These are phyloP conservation scores for Octodonta nipae DNA, from an alignment of 2,888 invertebrate genomes.

Conservation along the genomic window DNA sequence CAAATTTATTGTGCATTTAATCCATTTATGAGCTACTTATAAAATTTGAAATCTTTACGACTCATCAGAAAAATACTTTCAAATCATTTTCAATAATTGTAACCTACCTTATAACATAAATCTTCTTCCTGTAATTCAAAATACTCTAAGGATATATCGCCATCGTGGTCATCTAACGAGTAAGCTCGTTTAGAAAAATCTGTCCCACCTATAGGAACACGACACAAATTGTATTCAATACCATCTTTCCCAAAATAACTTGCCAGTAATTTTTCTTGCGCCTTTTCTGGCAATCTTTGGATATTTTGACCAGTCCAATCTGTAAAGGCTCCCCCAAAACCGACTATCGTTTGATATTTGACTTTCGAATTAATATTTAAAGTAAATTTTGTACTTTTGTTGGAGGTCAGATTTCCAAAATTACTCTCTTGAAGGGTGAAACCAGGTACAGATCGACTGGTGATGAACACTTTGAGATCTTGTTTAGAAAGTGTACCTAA, in stretches of 20 bases:
- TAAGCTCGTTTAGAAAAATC: constrained; percentile 75
- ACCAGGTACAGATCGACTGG: too few relatives aligned
- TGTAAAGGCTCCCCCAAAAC: neutral
- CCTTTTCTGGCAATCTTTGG: neutral
- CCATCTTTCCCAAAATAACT: constrained; percentile 50
- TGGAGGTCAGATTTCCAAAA: too few relatives aligned
- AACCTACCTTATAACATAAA: constrained; percentile 52
- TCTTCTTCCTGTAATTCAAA: constrained; percentile 59
- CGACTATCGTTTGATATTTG: neutral
- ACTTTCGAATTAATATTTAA: too few relatives aligned
- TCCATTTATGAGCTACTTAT: too few relatives aligned
- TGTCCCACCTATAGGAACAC: constrained; percentile 71
- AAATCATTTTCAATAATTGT: too few relatives aligned
- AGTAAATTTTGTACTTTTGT: too few relatives aligned
- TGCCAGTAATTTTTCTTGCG: neutral
- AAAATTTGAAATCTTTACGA: too few relatives aligned
- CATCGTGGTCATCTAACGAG: constrained; percentile 39
- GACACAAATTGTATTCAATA: constrained; percentile 61
- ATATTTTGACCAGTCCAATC: neutral
- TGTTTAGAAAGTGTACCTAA: too few relatives aligned
- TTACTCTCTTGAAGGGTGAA: too few relatives aligned
- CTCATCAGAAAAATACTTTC: too few relatives aligned
- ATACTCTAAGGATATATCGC: constrained; percentile 41
- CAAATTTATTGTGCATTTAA: too few relatives aligned
- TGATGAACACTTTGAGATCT: too few relatives aligned